Evolutionary conservation across 2,888 invertebrate species (phyloP), one percentile per base, ranked within the genome.

Genomic region (Campoplex capitator): DNA sequence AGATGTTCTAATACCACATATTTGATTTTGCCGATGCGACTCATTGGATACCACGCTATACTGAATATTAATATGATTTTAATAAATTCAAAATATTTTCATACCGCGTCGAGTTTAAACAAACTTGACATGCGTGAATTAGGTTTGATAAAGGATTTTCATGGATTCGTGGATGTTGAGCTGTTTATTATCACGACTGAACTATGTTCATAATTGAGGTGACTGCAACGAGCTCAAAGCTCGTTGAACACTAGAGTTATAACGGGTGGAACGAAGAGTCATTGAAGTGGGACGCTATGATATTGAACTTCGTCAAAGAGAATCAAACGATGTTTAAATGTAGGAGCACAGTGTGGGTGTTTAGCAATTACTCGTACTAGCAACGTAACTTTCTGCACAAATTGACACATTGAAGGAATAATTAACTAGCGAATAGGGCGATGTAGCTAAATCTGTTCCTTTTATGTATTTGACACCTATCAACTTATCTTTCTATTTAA

Each of bases 301-400:
- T 62, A 74, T 65, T 79, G 67, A 79, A 85, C 62, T 86, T 86
- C 51, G 78, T 70, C 85, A 78, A 75, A 62, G 62, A 45, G 51
- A 74, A 65, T 74, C 48, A 58, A 68, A 11, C 45, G 11, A 45
- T 45, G 11, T 45, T 11, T 45, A 45, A 45, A 45, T 45, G 11
- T 45, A 45, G 45, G 13, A 45, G 35, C 58, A 54, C 56, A 68
- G 73, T 82, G 68, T 67, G 42, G 38, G 62, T 23, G 74, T 67
- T 85, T 83, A 78, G 86, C 78, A 89, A 89, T 89, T 89, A 88
- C 88, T 88, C 86, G 83, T 82, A 71, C 84, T 88, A 89, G 89
- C 88, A 81, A 85, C 80, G 71, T 88, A 89, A 90, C 84, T 89
- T 90, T 88, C 85, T 73, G 62, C 78, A 70, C 51, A 45, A 58